Evolutionary conservation across 1,140 invertebrate species (phyloP).

Genomic region (Amyelois transitella): DNA sequence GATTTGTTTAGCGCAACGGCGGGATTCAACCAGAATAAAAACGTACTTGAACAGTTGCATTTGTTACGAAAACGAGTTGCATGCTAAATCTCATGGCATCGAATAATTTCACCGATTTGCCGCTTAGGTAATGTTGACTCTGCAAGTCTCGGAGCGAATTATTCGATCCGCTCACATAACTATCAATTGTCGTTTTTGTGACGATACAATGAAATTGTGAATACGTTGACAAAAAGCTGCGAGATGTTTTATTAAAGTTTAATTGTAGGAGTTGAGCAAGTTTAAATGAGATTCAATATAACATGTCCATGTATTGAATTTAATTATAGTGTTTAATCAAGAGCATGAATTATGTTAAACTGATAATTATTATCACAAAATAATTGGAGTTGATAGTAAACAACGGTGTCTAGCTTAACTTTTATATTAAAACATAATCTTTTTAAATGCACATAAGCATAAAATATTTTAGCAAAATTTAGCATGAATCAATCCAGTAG

Average conservation of each 20-base stretch:
- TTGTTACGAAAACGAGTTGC: conserved; percentile 41
- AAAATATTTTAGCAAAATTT: too few relatives aligned
- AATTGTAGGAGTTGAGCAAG: too few relatives aligned
- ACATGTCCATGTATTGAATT: too few relatives aligned
- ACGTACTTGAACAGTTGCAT: conserved; percentile 29
- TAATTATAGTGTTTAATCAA: too few relatives aligned
- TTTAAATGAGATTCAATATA: too few relatives aligned
- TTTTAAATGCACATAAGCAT: too few relatives aligned
- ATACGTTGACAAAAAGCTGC: not conserved
- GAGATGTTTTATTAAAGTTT: not conserved
- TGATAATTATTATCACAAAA: too few relatives aligned
- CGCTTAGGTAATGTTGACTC: not conserved
- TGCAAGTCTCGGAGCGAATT: not conserved
- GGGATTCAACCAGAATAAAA: conserved; percentile 42
- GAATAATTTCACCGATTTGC: not conserved
- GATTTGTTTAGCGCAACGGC: conserved; percentile 13
- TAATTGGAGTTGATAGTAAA: too few relatives aligned
- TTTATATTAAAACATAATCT: too few relatives aligned
- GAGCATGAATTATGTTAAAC: too few relatives aligned
- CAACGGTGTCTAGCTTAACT: too few relatives aligned
- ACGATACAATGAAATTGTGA: not conserved
- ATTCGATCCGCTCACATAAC: not conserved
- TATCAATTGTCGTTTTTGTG: not conserved
- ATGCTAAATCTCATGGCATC: conserved; percentile 25
- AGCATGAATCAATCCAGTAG: too few relatives aligned